phyloP scores from a whole-genome alignment of 2,888 invertebrate genomes.

The Tridacna crocea region DNA sequence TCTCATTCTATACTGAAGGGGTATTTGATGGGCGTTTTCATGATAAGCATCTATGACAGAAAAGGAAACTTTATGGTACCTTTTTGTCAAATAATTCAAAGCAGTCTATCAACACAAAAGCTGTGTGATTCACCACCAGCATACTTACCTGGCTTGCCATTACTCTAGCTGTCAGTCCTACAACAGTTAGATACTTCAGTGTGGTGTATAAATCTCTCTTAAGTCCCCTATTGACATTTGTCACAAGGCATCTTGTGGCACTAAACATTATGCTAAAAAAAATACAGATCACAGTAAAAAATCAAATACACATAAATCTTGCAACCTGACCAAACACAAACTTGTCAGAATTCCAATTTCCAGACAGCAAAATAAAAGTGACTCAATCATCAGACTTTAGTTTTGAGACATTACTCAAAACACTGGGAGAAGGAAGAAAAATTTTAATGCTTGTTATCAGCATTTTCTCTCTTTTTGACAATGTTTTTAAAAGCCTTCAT shows the following conservation, averaged over 20 bases:
- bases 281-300: background rate
- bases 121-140: too few species aligned
- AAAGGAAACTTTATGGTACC: too few species aligned
- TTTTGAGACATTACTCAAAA: too few species aligned
- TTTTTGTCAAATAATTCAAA: too few species aligned
- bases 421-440: too few species aligned
- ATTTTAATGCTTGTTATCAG: background rate
- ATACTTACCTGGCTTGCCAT: constrained; percentile 36
- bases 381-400: background rate
- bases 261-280: background rate
- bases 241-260: background rate
- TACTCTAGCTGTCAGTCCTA: constrained; percentile 52
- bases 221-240: background rate
- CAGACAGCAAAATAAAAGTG: background rate
- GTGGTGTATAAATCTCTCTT: constrained; percentile 21
- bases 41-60: too few species aligned
- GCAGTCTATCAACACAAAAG: too few species aligned
- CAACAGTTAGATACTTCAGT: constrained; percentile 53
- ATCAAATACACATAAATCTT: background rate
- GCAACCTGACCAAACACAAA: too few species aligned
- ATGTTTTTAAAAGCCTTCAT: too few species aligned
- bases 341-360: too few species aligned
- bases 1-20: too few species aligned
- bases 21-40: too few species aligned
- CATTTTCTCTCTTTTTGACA: background rate